Percentiles rank a stretch among this genome's conserved stretches.
These are phyloP conservation scores for Leptocoma aspasia DNA, from an alignment of 2,113 vertebrate genomes.

Conservation along the genomic window DNA sequence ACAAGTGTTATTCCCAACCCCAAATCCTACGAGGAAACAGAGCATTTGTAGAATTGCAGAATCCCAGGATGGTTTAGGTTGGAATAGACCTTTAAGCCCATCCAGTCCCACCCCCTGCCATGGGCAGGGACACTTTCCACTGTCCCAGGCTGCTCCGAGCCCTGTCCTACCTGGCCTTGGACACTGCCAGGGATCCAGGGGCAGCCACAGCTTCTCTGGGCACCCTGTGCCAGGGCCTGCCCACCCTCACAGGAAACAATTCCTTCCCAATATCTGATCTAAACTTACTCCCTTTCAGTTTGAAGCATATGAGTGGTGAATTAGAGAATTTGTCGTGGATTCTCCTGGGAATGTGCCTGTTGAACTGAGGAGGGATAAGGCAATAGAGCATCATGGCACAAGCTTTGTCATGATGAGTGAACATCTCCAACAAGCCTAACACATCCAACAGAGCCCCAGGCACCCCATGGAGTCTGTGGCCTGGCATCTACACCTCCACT, in stretches of 20 bases:
- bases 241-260: neutral
- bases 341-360: neutral
- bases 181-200: neutral
- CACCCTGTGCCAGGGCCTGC: neutral
- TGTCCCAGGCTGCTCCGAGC: neutral
- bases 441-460: neutral
- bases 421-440: neutral
- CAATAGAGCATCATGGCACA: neutral
- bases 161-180: neutral
- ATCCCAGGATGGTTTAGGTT: neutral
- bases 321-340: neutral
- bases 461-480: neutral
- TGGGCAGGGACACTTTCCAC: neutral
- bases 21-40: neutral
- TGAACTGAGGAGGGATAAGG: neutral
- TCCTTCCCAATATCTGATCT: neutral
- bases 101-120: accelerated
- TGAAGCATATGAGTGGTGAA: neutral
- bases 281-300: neutral
- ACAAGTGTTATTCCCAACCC: neutral
- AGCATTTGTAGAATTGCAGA: neutral
- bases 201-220: neutral
- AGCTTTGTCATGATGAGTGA: neutral
- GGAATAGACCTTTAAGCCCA: accelerated
- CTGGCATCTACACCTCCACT: neutral